Evolutionary conservation across 1,140 invertebrate genomes (phyloP).

Genomic region (Leptopilina clavipes): DNA sequence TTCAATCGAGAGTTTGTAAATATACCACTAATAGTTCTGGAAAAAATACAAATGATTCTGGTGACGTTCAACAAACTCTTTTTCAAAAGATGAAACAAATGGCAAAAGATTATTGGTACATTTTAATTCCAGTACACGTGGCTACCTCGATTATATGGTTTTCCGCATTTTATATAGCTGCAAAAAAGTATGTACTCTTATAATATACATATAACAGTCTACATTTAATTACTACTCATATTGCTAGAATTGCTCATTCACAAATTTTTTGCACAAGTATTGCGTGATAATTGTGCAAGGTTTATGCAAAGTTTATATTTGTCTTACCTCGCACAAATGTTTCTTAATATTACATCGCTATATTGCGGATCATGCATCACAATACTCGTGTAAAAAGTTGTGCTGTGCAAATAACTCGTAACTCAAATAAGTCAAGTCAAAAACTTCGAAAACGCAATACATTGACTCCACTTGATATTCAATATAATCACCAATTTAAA

Average conservation of each 20-base stretch:
- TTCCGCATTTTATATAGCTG: slow-evolving; percentile 88
- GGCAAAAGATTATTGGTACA: slow-evolving; percentile 96
- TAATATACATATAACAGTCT: too few species aligned
- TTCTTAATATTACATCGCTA: too few species aligned
- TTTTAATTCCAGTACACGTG: slow-evolving; percentile 91
- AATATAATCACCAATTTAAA: background rate
- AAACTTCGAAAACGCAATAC: too few species aligned
- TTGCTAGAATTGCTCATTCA: slow-evolving; percentile 41
- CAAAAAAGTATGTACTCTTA: slow-evolving; percentile 82
- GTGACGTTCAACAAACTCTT: slow-evolving; percentile 74
- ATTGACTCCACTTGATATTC: too few species aligned
- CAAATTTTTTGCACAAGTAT: background rate
- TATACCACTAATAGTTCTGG: background rate
- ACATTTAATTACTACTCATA: slow-evolving; percentile 37
- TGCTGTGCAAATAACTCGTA: too few species aligned
- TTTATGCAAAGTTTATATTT: too few species aligned
- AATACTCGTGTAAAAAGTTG: too few species aligned
- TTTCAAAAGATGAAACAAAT: slow-evolving; percentile 92
- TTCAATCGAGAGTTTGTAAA: slow-evolving; percentile 39
- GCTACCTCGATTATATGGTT: slow-evolving; percentile 91
- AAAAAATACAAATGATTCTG: slow-evolving; percentile 15
- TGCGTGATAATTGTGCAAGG: background rate
- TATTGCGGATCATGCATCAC: too few species aligned
- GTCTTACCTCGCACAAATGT: too few species aligned
- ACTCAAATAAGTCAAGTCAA: too few species aligned